These are phyloP conservation scores for Euplexia lucipara DNA, from an alignment of 2,888 invertebrate genomes.

Conservation along the genomic window DNA sequence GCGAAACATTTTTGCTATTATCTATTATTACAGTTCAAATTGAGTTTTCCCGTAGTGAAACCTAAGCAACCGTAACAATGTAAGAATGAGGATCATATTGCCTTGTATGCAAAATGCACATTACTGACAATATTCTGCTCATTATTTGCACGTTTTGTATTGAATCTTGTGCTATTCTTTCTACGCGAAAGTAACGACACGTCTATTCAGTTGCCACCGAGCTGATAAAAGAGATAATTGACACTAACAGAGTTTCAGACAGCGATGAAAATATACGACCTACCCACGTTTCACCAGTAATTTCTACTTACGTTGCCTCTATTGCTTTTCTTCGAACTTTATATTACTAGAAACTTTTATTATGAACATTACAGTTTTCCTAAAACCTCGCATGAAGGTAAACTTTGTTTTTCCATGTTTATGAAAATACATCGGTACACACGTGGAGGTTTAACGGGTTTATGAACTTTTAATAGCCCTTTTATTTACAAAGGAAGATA, in stretches of 20 bases:
- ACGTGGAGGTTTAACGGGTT: slow-evolving; percentile 13
- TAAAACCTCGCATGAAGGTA: not conserved
- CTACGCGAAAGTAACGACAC: not conserved
- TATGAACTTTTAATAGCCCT: slow-evolving; percentile 26
- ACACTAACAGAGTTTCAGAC: slow-evolving; percentile 8
- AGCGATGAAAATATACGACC: slow-evolving; percentile 21
- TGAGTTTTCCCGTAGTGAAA: slow-evolving; percentile 4
- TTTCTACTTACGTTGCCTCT: slow-evolving; percentile 14
- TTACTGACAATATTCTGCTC: not conserved
- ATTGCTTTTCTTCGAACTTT: slow-evolving; percentile 27
- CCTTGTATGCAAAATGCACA: not conserved
- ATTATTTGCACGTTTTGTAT: slow-evolving; percentile 11
- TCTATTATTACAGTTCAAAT: slow-evolving; percentile 31
- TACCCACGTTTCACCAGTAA: slow-evolving; percentile 34
- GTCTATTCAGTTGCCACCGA: not conserved
- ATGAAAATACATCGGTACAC: slow-evolving; percentile 17
- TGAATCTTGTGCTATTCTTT: slow-evolving; percentile 6
- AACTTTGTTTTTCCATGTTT: not conserved
- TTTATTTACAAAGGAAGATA: slow-evolving; percentile 33
- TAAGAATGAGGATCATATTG: slow-evolving; percentile 7
- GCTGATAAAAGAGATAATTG: slow-evolving; percentile 14
- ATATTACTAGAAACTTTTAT: slow-evolving; percentile 23
- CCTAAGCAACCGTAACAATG: not conserved
- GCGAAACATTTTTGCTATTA: slow-evolving; percentile 3
- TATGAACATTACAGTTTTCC: slow-evolving; percentile 22